Conservation (phyloP, 2,888 invertebrate species). For the Nineta flava region DNA sequence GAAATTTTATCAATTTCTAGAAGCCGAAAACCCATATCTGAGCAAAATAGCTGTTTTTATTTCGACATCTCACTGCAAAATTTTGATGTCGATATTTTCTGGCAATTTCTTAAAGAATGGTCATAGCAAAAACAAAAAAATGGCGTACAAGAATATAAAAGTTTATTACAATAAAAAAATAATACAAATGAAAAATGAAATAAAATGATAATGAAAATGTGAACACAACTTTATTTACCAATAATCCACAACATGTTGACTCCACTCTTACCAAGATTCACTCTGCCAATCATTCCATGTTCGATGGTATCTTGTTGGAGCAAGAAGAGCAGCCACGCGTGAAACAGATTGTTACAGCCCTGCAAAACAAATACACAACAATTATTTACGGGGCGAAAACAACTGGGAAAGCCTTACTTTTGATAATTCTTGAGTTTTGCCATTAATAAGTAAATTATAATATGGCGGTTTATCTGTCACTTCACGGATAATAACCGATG, state of each 20-base stretch:
- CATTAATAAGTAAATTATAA: constrained; percentile 48
- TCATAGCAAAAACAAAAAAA: too few species aligned
- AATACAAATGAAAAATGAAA: too few species aligned
- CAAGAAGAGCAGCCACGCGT: constrained; percentile 68
- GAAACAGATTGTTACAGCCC: constrained; percentile 81
- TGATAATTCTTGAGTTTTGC: constrained; percentile 48
- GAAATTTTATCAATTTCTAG: too few species aligned
- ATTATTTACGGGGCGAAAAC: neutral
- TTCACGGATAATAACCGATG: constrained; percentile 35
- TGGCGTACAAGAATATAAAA: too few species aligned
- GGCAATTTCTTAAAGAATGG: too few species aligned
- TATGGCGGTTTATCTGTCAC: constrained; percentile 50
- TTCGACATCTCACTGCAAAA: too few species aligned
- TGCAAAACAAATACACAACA: constrained; percentile 22
- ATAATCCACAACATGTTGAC: constrained; percentile 76
- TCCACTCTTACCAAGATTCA: constrained; percentile 61
- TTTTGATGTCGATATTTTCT: too few species aligned
- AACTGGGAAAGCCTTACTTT: constrained; percentile 35
- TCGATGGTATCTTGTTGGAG: constrained; percentile 57
- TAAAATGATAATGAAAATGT: too few species aligned
- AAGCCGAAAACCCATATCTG: too few species aligned
- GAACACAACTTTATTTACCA: constrained; percentile 26
- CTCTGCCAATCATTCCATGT: constrained; percentile 59
- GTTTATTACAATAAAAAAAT: too few species aligned
- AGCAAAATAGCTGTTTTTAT: too few species aligned